Evolutionary conservation across 2,113 vertebrate genomes (phyloP).

Genomic region (Calypte anna): DNA sequence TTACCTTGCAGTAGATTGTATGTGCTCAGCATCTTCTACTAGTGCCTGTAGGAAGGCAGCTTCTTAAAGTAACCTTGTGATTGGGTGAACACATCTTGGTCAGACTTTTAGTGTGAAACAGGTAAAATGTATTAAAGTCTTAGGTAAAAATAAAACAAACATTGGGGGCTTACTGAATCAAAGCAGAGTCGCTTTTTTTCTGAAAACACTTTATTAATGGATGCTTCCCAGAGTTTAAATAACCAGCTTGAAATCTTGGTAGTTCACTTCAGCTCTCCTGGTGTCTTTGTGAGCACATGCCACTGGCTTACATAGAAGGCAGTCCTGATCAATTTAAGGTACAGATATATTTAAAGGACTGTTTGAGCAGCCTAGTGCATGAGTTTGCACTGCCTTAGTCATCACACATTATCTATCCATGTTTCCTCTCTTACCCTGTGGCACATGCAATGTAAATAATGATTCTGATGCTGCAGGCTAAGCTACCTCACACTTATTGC

Average conservation of each 20-base stretch:
- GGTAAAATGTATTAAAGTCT: not conserved
- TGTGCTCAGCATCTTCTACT: not conserved
- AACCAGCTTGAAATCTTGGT: not conserved
- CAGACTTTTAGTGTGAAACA: not conserved
- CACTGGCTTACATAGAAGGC: not conserved
- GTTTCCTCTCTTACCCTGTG: not conserved
- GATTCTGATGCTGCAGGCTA: not conserved
- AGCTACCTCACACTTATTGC: not conserved
- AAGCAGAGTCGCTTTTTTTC: not conserved
- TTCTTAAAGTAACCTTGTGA: rapidly evolving
- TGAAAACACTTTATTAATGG: not conserved
- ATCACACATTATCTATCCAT: not conserved
- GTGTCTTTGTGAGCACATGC: not conserved
- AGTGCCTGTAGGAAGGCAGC: not conserved
- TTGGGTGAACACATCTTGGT: not conserved
- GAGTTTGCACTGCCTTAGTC: not conserved
- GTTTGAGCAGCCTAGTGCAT: not conserved
- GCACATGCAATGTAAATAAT: not conserved
- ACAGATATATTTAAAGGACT: not conserved
- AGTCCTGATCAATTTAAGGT: not conserved
- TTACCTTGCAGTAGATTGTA: not conserved
- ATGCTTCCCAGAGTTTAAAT: not conserved
- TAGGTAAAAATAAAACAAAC: not conserved
- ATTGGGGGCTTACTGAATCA: not conserved
- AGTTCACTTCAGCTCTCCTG: not conserved